A percentile compares a stretch with the other conserved stretches of the same genome.
These are phyloP conservation scores for Bufotes viridis DNA, from an alignment of 2,797 vertebrate genomes.

Conservation along the genomic window DNA sequence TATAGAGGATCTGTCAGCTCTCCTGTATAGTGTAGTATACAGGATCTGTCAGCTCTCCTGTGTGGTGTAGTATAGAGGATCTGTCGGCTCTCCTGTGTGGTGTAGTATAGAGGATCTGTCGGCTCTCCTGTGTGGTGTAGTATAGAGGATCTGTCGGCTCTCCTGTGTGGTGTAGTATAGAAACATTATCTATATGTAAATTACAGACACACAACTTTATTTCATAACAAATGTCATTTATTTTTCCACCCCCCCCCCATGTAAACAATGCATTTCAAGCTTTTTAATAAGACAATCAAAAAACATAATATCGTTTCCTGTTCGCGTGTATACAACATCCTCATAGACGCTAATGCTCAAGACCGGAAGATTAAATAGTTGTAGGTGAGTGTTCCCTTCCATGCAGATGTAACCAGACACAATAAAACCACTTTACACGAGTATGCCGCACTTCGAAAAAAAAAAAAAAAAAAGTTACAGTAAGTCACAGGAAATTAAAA, in stretches of 20 bases:
- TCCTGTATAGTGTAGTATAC: no score
- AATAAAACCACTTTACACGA: constrained; percentile 64
- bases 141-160: no score
- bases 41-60: no score
- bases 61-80: no score
- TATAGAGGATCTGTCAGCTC: no score
- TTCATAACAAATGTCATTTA: constrained; percentile 73
- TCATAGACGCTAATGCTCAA: constrained; percentile 61
- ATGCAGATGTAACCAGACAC: constrained; percentile 62
- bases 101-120: no score
- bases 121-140: no score
- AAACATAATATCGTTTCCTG: constrained; percentile 72
- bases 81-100: no score
- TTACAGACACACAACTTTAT: constrained; percentile 27
- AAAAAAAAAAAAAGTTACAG: constrained; percentile 68
- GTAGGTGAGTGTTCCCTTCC: constrained; percentile 57
- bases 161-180: no score
- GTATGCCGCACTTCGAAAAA: constrained; percentile 67
- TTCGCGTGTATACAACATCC: constrained; percentile 68
- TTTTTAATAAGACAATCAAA: constrained; percentile 66
- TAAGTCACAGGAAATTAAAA: constrained; percentile 71
- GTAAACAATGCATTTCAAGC: constrained; percentile 78
- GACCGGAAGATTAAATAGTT: constrained; percentile 16
- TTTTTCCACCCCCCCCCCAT: constrained; percentile 71
- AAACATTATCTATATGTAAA: no score